Base-by-base conservation (phyloP, 2,113 vertebrate species). In the Forbesichthys agassizii region DNA sequence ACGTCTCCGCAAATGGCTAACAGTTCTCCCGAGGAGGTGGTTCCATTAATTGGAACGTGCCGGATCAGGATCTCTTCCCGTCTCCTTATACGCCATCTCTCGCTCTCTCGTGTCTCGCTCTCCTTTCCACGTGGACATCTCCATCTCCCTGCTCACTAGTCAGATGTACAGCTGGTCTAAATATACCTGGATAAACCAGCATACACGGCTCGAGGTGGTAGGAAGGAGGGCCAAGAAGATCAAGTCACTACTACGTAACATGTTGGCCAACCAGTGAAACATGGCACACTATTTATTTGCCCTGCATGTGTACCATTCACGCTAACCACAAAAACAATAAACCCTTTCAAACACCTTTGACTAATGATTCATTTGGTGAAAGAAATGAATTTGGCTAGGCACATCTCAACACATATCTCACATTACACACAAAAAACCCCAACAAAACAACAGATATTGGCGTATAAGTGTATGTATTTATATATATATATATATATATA, bases 41-140 rank as follows among this genome's bases (percentile, higher is more conserved):
- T 91, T 91, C 86, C 81, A 84, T 91, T 93, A 92, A 93, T 90
- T 91, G 86, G 86, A 76, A 84, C 72, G 71, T 68, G 72, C 78
- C 69, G 84, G 79, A 89, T 87, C 68, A 78, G 79, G 72, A 87
- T 86, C 64, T 10, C 68, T 61, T 73, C 62, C 71, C 61, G 67
- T 80, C 81, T 60, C 61, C 74, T 84, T 82, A 70, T 66, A 20
- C 64, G 74, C 73, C 74, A 86, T 88, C 76, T 69, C 70, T 77
- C 82, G 70, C 64, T 79, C 11, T 55, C 67, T 79, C 71, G 33
- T 77, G 75, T 20, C 3, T 18, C 66, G 9, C 51, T 36, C 20
- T 55, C 14, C n/a, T 9, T 69, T 54, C 49, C 12, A 16, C n/a
- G 18, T n/a, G 49, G 12, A 20, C 2, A 18, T 61, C 65, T 11